These are phyloP conservation scores for Drosophila prolongata DNA, from an alignment of 2,888 invertebrate genomes.

Conservation along the genomic window DNA sequence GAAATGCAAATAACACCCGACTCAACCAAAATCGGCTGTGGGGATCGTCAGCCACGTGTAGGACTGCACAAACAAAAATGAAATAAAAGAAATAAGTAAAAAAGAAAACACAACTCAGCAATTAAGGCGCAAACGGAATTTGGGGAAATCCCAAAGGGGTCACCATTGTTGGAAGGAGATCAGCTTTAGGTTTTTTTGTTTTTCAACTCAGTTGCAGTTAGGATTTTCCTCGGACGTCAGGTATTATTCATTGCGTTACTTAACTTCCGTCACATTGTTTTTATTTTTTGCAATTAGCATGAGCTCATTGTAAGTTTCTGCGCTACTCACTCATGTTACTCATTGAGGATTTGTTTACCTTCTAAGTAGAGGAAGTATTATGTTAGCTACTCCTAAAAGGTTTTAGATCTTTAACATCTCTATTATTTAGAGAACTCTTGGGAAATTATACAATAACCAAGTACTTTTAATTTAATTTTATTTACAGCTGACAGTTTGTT, in stretches of 20 bases:
- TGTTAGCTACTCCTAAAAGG: not conserved
- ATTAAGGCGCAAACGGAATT: constrained; percentile 43
- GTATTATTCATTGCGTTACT: constrained; percentile 20
- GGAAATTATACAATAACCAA: too few relatives aligned
- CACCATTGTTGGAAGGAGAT: constrained; percentile 23
- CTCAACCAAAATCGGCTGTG: constrained; percentile 18
- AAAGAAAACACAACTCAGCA: constrained; percentile 17
- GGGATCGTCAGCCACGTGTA: constrained; percentile 65
- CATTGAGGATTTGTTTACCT: not conserved
- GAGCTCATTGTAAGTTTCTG: constrained; percentile 22
- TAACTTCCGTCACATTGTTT: constrained; percentile 30
- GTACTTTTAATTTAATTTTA: too few relatives aligned
- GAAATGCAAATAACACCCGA: constrained; percentile 61
- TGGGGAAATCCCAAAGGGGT: constrained; percentile 39
- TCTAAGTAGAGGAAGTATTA: constrained; percentile 3
- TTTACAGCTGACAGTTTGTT: not conserved
- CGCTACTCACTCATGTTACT: not conserved
- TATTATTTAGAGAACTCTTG: too few relatives aligned
- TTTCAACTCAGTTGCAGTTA: constrained; percentile 11
- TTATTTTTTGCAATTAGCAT: constrained; percentile 25
- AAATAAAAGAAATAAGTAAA: constrained; percentile 15
- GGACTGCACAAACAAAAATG: constrained; percentile 12
- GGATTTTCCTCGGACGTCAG: constrained; percentile 20
- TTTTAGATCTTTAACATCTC: not conserved
- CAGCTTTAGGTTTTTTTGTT: constrained; percentile 20